Conservation (phyloP, 2,113 vertebrate species). For the Muscicapa adusta region DNA sequence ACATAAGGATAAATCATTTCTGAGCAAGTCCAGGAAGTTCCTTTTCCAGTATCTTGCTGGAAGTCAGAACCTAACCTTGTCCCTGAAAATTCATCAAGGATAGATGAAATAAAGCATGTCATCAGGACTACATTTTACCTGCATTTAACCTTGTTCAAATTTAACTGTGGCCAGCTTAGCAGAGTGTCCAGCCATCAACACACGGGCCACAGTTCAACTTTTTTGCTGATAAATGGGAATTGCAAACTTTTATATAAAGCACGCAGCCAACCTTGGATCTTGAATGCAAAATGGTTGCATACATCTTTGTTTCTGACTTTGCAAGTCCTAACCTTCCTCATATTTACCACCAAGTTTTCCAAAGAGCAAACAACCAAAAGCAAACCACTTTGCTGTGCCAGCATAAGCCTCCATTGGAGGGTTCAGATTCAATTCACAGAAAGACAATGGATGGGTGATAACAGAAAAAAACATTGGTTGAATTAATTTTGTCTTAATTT, state of each 20-base stretch:
- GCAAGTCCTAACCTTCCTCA: not conserved
- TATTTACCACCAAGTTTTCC: not conserved
- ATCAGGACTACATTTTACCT: not conserved
- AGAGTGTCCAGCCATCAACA: not conserved
- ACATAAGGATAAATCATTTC: not conserved
- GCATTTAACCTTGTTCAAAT: not conserved
- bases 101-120: not conserved
- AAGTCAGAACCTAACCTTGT: not conserved
- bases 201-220: not conserved
- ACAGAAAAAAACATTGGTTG: not conserved
- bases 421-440: not conserved
- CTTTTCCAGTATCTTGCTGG: not conserved
- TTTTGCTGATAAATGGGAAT: not conserved
- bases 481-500: not conserved
- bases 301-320: not conserved
- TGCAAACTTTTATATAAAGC: not conserved
- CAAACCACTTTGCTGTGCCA: not conserved
- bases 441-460: not conserved
- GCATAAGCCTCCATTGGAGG: not conserved
- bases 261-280: accelerated
- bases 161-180: not conserved
- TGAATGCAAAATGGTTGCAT: not conserved
- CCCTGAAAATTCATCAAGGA: not conserved
- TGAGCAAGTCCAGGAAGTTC: not conserved
- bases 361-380: not conserved